Percentiles rank a stretch among this genome's conserved stretches.
These are phyloP conservation scores for Julus scanicus DNA, from an alignment of 2,888 invertebrate species.

Conservation along the genomic window DNA sequence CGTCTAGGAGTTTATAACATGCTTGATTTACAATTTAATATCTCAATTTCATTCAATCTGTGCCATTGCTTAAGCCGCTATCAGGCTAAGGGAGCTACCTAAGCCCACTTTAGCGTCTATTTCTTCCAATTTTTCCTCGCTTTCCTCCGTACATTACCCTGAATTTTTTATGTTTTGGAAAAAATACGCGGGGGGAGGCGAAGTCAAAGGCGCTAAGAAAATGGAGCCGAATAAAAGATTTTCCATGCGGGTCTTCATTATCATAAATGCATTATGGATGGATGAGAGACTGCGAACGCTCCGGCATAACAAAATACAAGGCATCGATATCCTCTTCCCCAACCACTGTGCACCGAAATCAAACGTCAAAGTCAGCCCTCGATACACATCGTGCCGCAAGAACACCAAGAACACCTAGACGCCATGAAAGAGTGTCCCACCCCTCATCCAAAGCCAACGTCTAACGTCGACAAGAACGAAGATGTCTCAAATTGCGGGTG, in stretches of 20 bases:
- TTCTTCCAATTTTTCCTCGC: constrained; percentile 39
- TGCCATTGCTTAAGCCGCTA: constrained; percentile 50
- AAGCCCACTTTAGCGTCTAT: constrained; percentile 46
- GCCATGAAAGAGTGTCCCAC: too few species aligned
- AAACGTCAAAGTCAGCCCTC: constrained; percentile 14
- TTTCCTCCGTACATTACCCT: constrained; percentile 46
- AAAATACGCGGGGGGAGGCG: constrained; percentile 35
- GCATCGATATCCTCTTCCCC: constrained; percentile 31
- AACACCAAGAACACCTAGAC: too few species aligned
- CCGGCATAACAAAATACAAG: constrained; percentile 41
- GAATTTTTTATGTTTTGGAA: constrained; percentile 40
- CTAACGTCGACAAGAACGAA: too few species aligned
- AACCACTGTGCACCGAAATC: background rate
- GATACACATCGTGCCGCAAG: background rate
- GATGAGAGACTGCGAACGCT: constrained; percentile 44
- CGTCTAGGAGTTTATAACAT: constrained; percentile 51
- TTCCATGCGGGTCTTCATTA: constrained; percentile 46
- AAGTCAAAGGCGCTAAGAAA: constrained; percentile 49
- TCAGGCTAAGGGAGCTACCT: constrained; percentile 46
- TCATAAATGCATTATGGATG: constrained; percentile 51
- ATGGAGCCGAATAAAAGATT: constrained; percentile 40
- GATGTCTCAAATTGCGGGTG: too few species aligned
- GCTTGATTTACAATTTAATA: constrained; percentile 52
- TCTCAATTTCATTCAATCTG: constrained; percentile 52
- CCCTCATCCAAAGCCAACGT: too few species aligned